phyloP scores from a whole-genome alignment of 2,797 vertebrate genomes.

The Melanotaenia pygmaea region DNA sequence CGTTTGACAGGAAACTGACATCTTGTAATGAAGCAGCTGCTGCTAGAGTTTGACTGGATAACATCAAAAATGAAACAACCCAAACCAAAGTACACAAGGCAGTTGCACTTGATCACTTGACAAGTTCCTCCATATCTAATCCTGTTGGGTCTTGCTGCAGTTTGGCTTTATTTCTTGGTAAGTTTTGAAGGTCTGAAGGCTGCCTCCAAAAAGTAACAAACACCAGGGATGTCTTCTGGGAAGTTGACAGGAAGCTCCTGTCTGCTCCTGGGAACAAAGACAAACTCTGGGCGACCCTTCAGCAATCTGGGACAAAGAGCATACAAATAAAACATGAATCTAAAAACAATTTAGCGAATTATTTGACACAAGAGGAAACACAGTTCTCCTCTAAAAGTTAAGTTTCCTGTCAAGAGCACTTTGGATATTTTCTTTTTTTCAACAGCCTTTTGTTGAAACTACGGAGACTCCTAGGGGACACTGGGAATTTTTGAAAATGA shows the following conservation, averaged over 20 bases:
- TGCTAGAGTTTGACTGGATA: slow-evolving; percentile 55
- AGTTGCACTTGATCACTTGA: slow-evolving; percentile 50
- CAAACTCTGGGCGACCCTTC: slow-evolving; percentile 91
- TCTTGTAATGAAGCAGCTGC: slow-evolving; percentile 57
- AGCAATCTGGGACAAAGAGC: slow-evolving; percentile 87
- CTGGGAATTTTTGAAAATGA: no score
- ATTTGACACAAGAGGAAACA: slow-evolving; percentile 71
- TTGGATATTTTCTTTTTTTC: background rate
- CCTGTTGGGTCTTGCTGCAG: slow-evolving; percentile 39
- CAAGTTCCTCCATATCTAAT: slow-evolving; percentile 34
- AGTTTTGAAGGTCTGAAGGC: slow-evolving; percentile 57
- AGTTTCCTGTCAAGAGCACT: slow-evolving; percentile 54
- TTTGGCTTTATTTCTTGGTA: slow-evolving; percentile 62
- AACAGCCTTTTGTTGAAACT: slow-evolving; percentile 21
- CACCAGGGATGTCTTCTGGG: slow-evolving; percentile 94
- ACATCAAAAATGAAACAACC: slow-evolving; percentile 60
- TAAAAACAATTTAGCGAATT: slow-evolving; percentile 62
- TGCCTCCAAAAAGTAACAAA: slow-evolving; percentile 97
- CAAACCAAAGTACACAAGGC: slow-evolving; percentile 50
- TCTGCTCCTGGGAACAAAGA: slow-evolving; percentile 93
- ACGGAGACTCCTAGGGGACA: no score
- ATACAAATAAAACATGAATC: slow-evolving; percentile 72
- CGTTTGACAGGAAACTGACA: slow-evolving; percentile 69
- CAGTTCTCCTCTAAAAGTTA: slow-evolving; percentile 53
- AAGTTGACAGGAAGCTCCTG: slow-evolving; percentile 97